Evolutionary conservation across 2,797 vertebrate genomes (phyloP), one percentile per base, ranked within the genome.

Genomic region (Ctenopoma kingsleyae): DNA sequence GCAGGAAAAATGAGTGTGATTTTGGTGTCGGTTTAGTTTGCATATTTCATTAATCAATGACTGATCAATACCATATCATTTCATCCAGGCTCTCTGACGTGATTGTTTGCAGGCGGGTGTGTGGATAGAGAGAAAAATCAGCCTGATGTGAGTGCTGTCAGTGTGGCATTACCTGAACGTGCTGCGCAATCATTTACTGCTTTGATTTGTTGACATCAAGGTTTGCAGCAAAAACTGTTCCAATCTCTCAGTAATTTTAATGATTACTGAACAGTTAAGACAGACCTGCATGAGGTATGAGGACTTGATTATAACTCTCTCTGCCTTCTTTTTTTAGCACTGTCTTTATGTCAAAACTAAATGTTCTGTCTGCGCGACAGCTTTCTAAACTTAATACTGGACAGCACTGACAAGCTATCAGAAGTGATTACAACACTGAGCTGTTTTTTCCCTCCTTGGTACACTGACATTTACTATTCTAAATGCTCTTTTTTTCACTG

Each of bases 31-130:
- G 17, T 63, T 65, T 23, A 49, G 32, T 65, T 76, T 75, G 43
- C 67, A 75, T 83, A 52, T 65, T 61, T 44, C 80, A 78, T 84
- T 57, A 47, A 72, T 89, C 83, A 54, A 8, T 15, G n/a, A 30
- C 58, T 16, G 46, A 70, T 85, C 84, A 67, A 74, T 64, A 67
- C 15, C 1, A 0, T 38, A 67, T 74, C 25, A 38, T 74, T 81
- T 56, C 41, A 76, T 48, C 41, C n/a, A 36, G 35, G 32, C 59
- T 52, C 6, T 49, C 50, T 72, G 75, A 69, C 54, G 20, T 36
- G 51, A 68, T 11, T 52, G 46, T 68, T 70, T 75, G 51, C 46
- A 61, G 48, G 20, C 4, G 0, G 36, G 11, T 61, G 62, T 38
- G 17, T 36, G 35, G 35, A 15, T 17, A 46, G 8, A n/a, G 16